Evolutionary conservation across 1,140 invertebrate genomes (phyloP), one percentile per base, ranked within the genome.

Genomic region (Pachypeltis micranthus): DNA sequence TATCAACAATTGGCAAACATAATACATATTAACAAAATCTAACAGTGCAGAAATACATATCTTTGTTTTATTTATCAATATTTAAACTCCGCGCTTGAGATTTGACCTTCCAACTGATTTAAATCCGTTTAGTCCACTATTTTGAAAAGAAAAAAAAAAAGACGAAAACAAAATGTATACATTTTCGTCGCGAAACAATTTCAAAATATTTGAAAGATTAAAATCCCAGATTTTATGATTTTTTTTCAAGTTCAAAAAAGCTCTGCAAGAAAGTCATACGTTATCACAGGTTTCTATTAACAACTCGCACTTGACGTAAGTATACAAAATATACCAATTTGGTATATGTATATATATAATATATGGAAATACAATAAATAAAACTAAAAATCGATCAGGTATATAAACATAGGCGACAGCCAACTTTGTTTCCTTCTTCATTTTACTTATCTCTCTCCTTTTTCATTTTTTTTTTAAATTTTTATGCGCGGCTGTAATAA

Each of bases 261-360:
- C 62, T 63, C 62, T 28, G 59, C 59, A 55, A 51, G n/a, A n/a
- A 61, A 56, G 55, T 61, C 27, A 61, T 28, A 65, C 1, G 55
- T 58, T 65, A 65, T 65, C 58, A 61, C 63, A 65, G 59, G 59
- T 61, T 28, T 29, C 10, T 51, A 10, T 59, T 47, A 59, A 63
- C 62, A 59, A 28, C 47, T 65, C 34, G 54, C 29, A 65, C 47
- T 61, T 44, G 21, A 39, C 59, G 57, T 56, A 65, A 61, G 59
- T 61, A 61, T 65, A 65, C 59, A 65, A 61, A 65, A 65, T 61
- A 65, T 65, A 65, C 63, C 63, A 55, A 61, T 65, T 65, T 65
- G 63, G 63, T 65, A 65, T 54, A 61, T 44, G 26, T 39, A 16
- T 29, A 57, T 47, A 57, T 54, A 61, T 28, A 61, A n/a, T 44